Evolutionary conservation across 2,888 invertebrate genomes (phyloP), one percentile per base, ranked within the genome.

Genomic region (Atethmia centrago): DNA sequence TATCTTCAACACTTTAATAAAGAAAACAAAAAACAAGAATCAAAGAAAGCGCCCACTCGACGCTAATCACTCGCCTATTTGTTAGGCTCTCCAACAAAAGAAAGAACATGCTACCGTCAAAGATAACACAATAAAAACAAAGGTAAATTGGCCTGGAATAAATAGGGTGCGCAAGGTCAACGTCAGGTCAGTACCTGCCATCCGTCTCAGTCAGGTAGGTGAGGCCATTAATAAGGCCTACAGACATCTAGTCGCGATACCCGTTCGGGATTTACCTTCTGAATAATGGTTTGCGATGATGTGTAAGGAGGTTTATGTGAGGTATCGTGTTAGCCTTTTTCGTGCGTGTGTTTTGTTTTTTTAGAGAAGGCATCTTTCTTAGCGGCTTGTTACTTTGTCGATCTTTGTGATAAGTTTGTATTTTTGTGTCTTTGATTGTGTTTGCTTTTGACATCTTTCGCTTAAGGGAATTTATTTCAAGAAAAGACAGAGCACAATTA

Each of bases 151-250:
- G 81, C 77, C 75, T 53, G 69, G 72, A 71, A 79, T 82, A 82
- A 87, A 85, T 82, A 79, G 80, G 80, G 80, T 80, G 75, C 69
- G 76, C 69, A 79, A 86, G 83, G 86, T 83, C 85, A 74, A 62
- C 74, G 79, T 76, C 77, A 88, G 88, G 88, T 87, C 87, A 85
- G 70, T 68, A 80, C 68, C 81, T 71, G 71, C 83, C 80, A 88
- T 87, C 84, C 83, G 79, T 89, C 89, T 87, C 88, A 84, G 87
- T 88, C 85, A 84, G 85, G 82, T 86, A 90, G 91, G 88, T 87
- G 85, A 78, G 76, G 80, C 87, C 87, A 91, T 91, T 91, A 90
- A 90, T 91, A 91, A 85, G 80, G 88, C 82, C 85, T 83, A 87
- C 85, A 85, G 87, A 89, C 88, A 85, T 80, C 82, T 83, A 85